These are phyloP conservation scores for Lasaia peninsularis DNA, from an alignment of 1,140 invertebrate genomes.

Conservation along the genomic window DNA sequence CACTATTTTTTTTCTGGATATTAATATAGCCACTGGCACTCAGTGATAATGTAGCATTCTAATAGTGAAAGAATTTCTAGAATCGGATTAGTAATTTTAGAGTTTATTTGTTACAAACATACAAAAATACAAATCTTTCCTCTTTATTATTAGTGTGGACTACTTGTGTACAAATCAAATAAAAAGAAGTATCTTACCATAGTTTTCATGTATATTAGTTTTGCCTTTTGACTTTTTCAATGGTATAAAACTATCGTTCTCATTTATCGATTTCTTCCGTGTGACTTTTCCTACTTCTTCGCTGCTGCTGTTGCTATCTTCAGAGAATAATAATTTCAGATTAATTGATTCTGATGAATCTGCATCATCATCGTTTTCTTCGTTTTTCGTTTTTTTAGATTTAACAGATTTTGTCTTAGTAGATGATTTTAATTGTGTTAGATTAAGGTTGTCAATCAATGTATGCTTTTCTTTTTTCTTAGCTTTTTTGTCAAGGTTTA, in stretches of 20 bases:
- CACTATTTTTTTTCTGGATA: no score
- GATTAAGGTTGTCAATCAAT: conserved; percentile 58
- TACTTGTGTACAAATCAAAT: no score
- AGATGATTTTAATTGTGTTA: conserved; percentile 42
- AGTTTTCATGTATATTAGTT: conserved; percentile 41
- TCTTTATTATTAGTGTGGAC: no score
- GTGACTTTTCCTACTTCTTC: conserved; percentile 29
- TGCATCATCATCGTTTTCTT: conserved; percentile 23
- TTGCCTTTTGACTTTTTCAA: conserved; percentile 24
- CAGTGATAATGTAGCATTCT: no score
- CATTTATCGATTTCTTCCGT: conserved; percentile 28
- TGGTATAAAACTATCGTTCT: conserved; percentile 18
- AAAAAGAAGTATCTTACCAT: conserved; percentile 40
- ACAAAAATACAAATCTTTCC: no score
- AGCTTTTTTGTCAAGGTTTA: conserved; percentile 43
- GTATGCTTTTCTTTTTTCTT: conserved; percentile 38
- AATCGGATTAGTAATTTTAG: no score
- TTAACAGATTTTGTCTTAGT: conserved; percentile 16
- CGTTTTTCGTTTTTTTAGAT: conserved; percentile 16
- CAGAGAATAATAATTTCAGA: conserved; percentile 53
- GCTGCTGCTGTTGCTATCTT: conserved; percentile 54
- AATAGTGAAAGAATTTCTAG: no score
- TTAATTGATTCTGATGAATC: conserved; percentile 54
- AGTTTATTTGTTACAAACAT: no score
- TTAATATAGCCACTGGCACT: no score